phyloP scores from a whole-genome alignment of 1,140 invertebrate genomes.

The Drosophila funebris region DNA sequence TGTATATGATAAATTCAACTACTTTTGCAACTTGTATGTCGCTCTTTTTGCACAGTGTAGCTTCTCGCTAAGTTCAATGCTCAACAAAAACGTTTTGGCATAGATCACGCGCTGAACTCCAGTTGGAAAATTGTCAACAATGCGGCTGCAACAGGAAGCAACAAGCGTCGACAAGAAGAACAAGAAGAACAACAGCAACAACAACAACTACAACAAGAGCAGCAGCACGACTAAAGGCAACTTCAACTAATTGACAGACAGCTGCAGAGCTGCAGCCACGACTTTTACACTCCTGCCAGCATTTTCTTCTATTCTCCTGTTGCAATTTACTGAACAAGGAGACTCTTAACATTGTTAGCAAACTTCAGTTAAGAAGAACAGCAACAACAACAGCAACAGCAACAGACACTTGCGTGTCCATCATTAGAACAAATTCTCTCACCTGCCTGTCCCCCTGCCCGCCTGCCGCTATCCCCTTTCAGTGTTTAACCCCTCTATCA shows the following conservation, averaged over 20 bases:
- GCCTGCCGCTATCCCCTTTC: background rate
- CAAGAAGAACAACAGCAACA: conserved; percentile 3
- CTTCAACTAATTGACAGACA: conserved; percentile 79
- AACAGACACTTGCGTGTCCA: conserved; percentile 68
- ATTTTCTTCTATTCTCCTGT: conserved; percentile 15
- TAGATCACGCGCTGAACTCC: conserved; percentile 41
- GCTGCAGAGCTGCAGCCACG: conserved; percentile 41
- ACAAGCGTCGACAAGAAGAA: conserved; percentile 1
- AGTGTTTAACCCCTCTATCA: background rate
- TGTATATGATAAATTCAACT: too few species aligned
- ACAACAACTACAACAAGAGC: conserved; percentile 18
- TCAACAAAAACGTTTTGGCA: conserved; percentile 35
- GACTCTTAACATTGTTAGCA: conserved; percentile 36
- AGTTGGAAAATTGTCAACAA: conserved; percentile 69
- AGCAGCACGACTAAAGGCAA: conserved; percentile 50
- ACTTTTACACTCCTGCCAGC: conserved; percentile 15
- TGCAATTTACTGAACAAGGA: conserved; percentile 67
- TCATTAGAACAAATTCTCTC: conserved; percentile 83
- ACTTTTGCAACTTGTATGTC: background rate
- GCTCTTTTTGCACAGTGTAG: background rate
- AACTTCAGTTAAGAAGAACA: conserved; percentile 7
- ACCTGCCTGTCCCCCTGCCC: conserved; percentile 33
- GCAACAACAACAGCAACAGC: conserved; percentile 17
- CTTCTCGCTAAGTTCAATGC: conserved; percentile 32
- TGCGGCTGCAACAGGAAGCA: conserved; percentile 43